Base-by-base conservation (phyloP, 2,888 invertebrate species). In the Lagria hirta region DNA sequence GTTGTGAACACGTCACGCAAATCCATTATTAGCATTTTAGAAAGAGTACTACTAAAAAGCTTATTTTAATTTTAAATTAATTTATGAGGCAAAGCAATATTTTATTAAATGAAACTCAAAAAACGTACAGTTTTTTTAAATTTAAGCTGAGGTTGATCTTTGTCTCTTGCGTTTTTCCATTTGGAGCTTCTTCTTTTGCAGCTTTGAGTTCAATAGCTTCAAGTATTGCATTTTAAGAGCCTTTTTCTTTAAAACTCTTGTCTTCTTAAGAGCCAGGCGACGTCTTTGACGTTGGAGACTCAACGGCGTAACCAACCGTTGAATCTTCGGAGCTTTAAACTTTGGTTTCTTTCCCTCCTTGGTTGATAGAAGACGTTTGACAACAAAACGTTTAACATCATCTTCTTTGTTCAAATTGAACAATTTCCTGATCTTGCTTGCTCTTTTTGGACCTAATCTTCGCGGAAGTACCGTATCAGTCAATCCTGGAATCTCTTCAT, bases 401-500 rank as follows among this genome's bases (percentile, higher is more conserved):
- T 99, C 99, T 65, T 96, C 90, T 76, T 97, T 98, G 65, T 80
- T 78, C 67, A 99, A 76, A 74, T 97, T 97, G 78, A 96, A 99
- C 45, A 99, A 80, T 72, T 96, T 96, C 54, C 96, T 84, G 76
- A 98, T 96, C 73, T 90, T 90, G 66, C 92, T 93, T 0, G 99
- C 98, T 71, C 98, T 82, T 77, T 99, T 99, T 43, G 98, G 98
- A 54, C 96, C 96, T 60, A 98, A 82, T 64, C 96, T 88, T 66
- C 98, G 88, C 35, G 98, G 98, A 27, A 98, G 82, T 56, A 88
- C 86, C 51, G 80, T 88, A 65, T 99, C 97, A 26, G 98, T 99
- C 46, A 99, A 78, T 50, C 97, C 98, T 48, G 91, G 89, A 68
- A 99, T 95, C 71, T 99, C 96, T 79, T 86, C 83, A 66, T 88